Conservation (phyloP, 2,113 vertebrate genomes). For the Nycticorax nycticorax region DNA sequence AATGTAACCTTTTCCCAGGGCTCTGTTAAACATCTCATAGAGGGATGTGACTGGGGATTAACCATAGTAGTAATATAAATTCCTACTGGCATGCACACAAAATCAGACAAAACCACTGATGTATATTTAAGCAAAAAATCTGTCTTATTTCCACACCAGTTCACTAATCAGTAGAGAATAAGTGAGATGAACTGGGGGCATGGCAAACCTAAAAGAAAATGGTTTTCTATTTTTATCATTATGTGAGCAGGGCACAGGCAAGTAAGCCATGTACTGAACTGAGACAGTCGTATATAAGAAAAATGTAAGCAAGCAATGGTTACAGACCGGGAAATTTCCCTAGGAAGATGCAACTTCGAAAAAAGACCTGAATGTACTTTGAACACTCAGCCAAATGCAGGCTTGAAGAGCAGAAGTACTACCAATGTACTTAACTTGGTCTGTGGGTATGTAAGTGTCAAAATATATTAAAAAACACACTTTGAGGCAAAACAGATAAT, state of each 20-base stretch:
- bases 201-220: background rate
- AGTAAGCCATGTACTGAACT: background rate
- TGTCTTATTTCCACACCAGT: background rate
- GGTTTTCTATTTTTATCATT: background rate
- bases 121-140: background rate
- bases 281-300: background rate
- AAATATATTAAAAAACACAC: background rate
- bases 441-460: background rate
- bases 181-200: background rate
- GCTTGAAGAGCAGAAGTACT: background rate
- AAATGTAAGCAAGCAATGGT: background rate
- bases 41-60: background rate
- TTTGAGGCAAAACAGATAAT: background rate
- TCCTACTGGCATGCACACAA: background rate
- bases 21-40: background rate
- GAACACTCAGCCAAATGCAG: background rate
- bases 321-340: background rate
- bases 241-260: background rate
- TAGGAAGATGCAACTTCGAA: fast-evolving
- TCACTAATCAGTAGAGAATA: background rate
- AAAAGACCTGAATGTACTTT: background rate
- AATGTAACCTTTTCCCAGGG: background rate
- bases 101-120: background rate
- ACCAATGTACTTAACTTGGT: background rate
- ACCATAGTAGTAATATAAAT: background rate